A percentile compares a stretch with the other conserved stretches of the same genome.
Conservation (phyloP, 2,797 vertebrate species). For the Vireo griseus region DNA sequence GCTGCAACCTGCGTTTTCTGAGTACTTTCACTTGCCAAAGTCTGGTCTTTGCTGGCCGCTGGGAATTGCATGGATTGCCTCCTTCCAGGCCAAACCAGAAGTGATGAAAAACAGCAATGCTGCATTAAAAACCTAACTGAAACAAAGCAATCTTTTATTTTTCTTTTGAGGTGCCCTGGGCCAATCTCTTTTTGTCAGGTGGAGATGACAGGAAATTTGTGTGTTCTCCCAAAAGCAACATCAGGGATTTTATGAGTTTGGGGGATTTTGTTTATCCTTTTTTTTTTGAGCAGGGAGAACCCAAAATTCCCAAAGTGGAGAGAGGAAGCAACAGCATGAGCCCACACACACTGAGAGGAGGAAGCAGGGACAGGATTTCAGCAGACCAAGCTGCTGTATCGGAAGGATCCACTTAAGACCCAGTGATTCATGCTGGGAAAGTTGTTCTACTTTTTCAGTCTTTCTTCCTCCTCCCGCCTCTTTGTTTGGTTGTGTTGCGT, state of each 20-base stretch:
- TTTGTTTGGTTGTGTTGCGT: constrained; percentile 29
- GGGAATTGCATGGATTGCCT: background rate
- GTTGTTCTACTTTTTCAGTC: constrained; percentile 3
- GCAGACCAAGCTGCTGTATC: background rate
- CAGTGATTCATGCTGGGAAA: background rate
- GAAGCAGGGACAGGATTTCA: background rate
- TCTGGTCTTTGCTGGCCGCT: background rate
- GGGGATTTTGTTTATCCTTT: background rate
- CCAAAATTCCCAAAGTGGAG: background rate
- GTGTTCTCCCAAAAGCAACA: background rate
- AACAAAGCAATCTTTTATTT: background rate
- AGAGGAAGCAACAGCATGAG: background rate
- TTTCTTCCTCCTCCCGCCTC: background rate
- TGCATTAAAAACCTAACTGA: background rate
- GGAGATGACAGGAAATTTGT: background rate
- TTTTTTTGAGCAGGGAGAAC: background rate
- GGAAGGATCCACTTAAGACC: background rate
- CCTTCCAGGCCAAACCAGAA: background rate
- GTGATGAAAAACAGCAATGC: background rate
- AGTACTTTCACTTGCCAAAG: background rate
- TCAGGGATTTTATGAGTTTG: background rate
- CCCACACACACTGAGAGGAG: background rate
- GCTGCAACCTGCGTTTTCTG: background rate
- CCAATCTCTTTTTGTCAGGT: background rate
- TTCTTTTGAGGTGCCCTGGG: background rate